Evolutionary conservation across 2,888 invertebrate species (phyloP).

Genomic region (Bimastos eiseni): DNA sequence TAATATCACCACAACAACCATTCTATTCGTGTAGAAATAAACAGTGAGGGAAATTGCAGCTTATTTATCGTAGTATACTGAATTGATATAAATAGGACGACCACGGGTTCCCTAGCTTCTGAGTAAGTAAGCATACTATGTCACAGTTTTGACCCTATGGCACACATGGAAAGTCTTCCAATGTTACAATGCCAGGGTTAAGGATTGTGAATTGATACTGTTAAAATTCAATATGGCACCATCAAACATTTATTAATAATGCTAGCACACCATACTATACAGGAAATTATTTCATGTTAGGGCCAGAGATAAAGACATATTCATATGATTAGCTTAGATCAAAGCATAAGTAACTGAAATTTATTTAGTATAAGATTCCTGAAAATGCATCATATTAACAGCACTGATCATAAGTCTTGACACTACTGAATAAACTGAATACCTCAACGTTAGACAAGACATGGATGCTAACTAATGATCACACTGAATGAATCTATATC

Average conservation of each 20-base stretch:
- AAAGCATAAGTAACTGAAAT: not conserved
- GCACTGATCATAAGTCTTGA: not conserved
- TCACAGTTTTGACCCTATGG: too few species aligned
- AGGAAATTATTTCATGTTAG: not conserved
- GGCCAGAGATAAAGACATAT: not conserved
- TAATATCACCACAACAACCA: too few species aligned
- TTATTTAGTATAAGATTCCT: not conserved
- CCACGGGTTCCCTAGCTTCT: too few species aligned
- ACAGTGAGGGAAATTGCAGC: too few species aligned
- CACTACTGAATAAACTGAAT: not conserved
- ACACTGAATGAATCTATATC: not conserved
- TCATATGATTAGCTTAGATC: too few species aligned
- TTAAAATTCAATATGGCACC: not conserved
- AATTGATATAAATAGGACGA: too few species aligned
- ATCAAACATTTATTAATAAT: conserved; percentile 4
- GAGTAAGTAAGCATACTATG: too few species aligned
- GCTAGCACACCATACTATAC: not conserved
- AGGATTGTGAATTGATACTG: not conserved
- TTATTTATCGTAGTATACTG: too few species aligned
- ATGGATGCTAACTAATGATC: not conserved
- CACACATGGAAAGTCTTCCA: too few species aligned
- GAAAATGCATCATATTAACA: not conserved
- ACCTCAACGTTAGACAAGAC: not conserved
- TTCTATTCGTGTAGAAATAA: too few species aligned
- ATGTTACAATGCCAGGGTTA: too few species aligned